A percentile compares a stretch with the other conserved stretches of the same genome.
Conservation (phyloP, 2,888 invertebrate genomes). For the Mythimna lalbum region DNA sequence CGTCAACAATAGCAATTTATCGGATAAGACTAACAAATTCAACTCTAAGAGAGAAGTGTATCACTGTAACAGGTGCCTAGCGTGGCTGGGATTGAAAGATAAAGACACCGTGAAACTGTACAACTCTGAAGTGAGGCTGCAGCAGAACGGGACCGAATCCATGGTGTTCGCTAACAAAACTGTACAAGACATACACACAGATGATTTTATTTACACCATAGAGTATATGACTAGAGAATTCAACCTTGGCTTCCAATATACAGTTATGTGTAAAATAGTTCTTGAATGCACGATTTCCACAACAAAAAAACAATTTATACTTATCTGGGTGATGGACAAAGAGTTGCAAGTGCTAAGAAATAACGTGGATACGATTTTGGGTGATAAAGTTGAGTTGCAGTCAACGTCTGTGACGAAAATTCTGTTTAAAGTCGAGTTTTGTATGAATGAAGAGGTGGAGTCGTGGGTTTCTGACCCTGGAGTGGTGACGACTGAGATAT, state of each 20-base stretch:
- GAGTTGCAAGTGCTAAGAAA: constrained; percentile 88
- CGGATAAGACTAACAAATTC: constrained; percentile 85
- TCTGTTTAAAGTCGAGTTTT: constrained; percentile 88
- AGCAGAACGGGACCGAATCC: constrained; percentile 70
- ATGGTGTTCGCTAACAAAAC: constrained; percentile 76
- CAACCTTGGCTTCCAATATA: constrained; percentile 85
- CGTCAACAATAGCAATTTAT: constrained; percentile 81
- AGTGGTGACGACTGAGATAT: constrained; percentile 89
- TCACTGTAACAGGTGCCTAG: constrained; percentile 90
- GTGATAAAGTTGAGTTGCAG: constrained; percentile 79
- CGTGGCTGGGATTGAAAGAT: constrained; percentile 90
- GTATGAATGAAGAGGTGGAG: constrained; percentile 84
- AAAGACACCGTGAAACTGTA: constrained; percentile 89
- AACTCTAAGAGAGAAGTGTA: constrained; percentile 84
- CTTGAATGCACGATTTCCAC: constrained; percentile 86
- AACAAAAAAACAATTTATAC: constrained; percentile 86
- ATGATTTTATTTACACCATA: constrained; percentile 90
- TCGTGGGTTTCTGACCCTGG: constrained; percentile 89
- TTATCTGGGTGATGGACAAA: constrained; percentile 92
- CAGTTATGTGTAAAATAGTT: constrained; percentile 90
- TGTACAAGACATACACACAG: constrained; percentile 73
- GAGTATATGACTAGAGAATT: constrained; percentile 88
- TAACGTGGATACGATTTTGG: constrained; percentile 70
- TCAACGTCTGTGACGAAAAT: constrained; percentile 90
- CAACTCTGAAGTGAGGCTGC: constrained; percentile 90